Percentiles rank a stretch among this genome's conserved stretches.
These are phyloP conservation scores for Mus minutoides DNA, from an alignment of 2,797 vertebrate species.

Conservation along the genomic window DNA sequence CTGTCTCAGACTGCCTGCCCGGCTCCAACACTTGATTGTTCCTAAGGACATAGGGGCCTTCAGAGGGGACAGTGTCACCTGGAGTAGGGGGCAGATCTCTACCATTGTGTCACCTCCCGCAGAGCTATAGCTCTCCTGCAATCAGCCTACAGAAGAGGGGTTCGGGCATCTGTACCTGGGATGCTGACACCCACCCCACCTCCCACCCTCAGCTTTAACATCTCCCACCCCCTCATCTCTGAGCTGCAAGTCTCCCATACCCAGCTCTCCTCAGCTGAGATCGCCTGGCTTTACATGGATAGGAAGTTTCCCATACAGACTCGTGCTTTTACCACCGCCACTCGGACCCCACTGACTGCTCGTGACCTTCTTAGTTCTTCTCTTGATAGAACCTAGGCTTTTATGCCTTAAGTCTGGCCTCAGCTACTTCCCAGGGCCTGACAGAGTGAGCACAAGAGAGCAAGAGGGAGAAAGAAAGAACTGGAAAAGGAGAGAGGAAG, in stretches of 20 bases:
- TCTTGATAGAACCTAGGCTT: background rate
- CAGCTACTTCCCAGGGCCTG: background rate
- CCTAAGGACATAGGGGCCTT: background rate
- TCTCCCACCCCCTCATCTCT: too few species aligned
- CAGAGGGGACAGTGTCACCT: background rate
- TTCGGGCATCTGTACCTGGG: background rate
- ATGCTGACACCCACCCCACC: background rate
- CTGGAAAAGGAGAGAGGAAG: background rate
- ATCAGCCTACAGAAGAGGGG: background rate
- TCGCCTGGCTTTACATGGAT: background rate
- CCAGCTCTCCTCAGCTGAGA: background rate
- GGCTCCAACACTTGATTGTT: background rate
- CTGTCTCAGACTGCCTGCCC: background rate
- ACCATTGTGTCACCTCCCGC: background rate
- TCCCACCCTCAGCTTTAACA: background rate
- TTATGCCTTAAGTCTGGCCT: background rate
- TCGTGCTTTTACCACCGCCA: background rate
- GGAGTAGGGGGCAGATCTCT: background rate
- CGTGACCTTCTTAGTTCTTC: background rate
- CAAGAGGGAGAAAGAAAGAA: too few species aligned
- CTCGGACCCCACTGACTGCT: background rate
- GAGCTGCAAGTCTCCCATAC: rapidly evolving
- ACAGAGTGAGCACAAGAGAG: background rate
- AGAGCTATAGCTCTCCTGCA: background rate
- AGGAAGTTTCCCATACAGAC: background rate